Evolutionary conservation across 2,113 vertebrate species (phyloP).

Genomic region (Dolichallabes microphthalmus): DNA sequence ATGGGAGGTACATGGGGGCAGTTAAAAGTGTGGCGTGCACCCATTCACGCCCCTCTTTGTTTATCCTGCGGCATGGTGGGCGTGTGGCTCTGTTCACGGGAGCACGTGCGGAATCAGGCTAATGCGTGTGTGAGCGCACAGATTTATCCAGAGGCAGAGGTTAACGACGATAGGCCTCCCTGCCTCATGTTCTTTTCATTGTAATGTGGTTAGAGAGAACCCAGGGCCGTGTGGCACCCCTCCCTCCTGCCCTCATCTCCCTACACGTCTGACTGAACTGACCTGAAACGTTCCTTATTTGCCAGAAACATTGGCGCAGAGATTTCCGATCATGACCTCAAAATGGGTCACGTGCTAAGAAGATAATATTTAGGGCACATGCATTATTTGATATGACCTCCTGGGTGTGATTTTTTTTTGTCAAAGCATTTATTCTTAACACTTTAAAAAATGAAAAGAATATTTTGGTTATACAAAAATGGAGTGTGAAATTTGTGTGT

Average conservation of each 20-base stretch:
- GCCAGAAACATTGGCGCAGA: slow-evolving; percentile 21
- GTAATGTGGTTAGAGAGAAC: slow-evolving; percentile 77
- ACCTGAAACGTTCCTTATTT: slow-evolving; percentile 45
- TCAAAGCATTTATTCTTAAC: slow-evolving; percentile 20
- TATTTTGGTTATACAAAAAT: background rate
- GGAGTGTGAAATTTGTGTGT: background rate
- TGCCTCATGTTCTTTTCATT: slow-evolving; percentile 80
- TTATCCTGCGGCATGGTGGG: slow-evolving; percentile 61
- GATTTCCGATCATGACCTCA: slow-evolving; percentile 16
- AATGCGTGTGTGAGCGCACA: slow-evolving; percentile 78
- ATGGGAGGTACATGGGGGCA: background rate
- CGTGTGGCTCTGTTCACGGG: slow-evolving; percentile 62
- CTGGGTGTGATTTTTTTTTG: background rate
- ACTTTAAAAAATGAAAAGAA: background rate
- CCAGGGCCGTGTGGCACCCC: slow-evolving; percentile 55
- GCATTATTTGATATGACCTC: slow-evolving; percentile 30
- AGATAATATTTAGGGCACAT: slow-evolving; percentile 17
- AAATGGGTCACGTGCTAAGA: slow-evolving; percentile 31
- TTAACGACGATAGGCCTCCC: slow-evolving; percentile 83
- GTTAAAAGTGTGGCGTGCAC: slow-evolving; percentile 18
- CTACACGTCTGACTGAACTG: slow-evolving; percentile 38
- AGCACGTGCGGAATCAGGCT: slow-evolving; percentile 70
- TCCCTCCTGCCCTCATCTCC: slow-evolving; percentile 26
- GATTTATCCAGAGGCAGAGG: slow-evolving; percentile 85
- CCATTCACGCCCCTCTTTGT: slow-evolving; percentile 41